Percentiles rank a stretch among this genome's conserved stretches.
These are phyloP conservation scores for Acipenser oxyrinchus DNA, from an alignment of 2,797 vertebrate genomes.

Conservation along the genomic window DNA sequence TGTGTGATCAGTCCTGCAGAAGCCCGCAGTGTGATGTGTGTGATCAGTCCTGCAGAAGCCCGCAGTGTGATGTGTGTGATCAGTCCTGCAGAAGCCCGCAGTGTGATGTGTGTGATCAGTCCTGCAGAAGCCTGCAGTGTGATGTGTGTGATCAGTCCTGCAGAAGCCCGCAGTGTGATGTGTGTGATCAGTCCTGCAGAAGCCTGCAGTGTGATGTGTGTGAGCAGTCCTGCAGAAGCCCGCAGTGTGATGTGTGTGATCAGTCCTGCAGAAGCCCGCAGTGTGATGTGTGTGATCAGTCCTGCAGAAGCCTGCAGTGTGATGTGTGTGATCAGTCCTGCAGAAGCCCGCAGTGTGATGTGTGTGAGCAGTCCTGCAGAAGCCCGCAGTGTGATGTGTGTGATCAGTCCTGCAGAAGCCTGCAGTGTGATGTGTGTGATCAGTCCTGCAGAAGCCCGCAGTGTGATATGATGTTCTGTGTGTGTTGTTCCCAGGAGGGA, in stretches of 20 bases:
- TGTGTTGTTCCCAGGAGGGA: constrained; percentile 44
- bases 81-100: not conserved
- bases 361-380: not conserved
- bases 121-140: not conserved
- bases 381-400: not conserved
- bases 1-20: not conserved
- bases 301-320: not conserved
- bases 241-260: not conserved
- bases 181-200: no score
- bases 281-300: not conserved
- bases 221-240: not conserved
- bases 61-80: not conserved
- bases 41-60: not conserved
- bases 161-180: not conserved
- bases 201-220: not conserved
- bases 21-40: not conserved
- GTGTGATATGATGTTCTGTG: not conserved
- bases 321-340: no score
- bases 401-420: not conserved
- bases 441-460: not conserved
- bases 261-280: not conserved
- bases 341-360: not conserved
- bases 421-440: not conserved
- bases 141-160: not conserved
- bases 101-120: no score